phyloP scores from a whole-genome alignment of 1,140 invertebrate genomes.

The Hylaeus volcanicus region DNA sequence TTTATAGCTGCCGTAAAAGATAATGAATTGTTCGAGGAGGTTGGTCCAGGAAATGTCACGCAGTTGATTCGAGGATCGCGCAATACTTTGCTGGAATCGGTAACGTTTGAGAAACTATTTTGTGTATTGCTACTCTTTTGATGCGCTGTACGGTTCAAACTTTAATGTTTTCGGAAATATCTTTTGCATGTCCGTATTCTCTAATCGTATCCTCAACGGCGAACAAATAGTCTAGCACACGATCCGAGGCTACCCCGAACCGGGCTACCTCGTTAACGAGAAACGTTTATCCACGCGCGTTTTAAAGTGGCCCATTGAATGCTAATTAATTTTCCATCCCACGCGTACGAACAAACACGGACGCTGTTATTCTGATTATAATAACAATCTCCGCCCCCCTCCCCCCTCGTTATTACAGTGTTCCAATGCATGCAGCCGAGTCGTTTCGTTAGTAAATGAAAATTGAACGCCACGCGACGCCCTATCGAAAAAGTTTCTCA shows the following conservation, averaged over 20 bases:
- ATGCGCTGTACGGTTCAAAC: too few relatives aligned
- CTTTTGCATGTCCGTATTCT: too few relatives aligned
- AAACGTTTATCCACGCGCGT: not conserved
- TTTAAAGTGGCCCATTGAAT: not conserved
- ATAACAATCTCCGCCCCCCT: conserved; percentile 3
- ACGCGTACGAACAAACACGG: not conserved
- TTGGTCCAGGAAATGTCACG: not conserved
- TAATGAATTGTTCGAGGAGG: conserved; percentile 1
- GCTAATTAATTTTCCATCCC: conserved; percentile 25
- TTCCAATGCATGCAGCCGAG: not conserved
- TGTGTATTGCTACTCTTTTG: too few relatives aligned
- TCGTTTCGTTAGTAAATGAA: conserved; percentile 24
- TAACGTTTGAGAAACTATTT: not conserved
- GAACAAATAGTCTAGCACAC: not conserved
- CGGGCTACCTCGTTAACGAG: not conserved
- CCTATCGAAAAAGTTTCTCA: conserved; percentile 4
- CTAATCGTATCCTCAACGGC: not conserved
- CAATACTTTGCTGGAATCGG: not conserved
- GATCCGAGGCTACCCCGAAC: not conserved
- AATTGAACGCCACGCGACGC: conserved; percentile 4
- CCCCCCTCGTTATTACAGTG: not conserved
- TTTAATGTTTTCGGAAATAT: too few relatives aligned
- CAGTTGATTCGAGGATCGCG: not conserved
- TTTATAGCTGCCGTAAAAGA: conserved; percentile 30
- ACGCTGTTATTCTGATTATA: conserved; percentile 16